A percentile compares a stretch with the other conserved stretches of the same genome.
Conservation (phyloP, 2,797 vertebrate species). For the Peromyscus eremicus region DNA sequence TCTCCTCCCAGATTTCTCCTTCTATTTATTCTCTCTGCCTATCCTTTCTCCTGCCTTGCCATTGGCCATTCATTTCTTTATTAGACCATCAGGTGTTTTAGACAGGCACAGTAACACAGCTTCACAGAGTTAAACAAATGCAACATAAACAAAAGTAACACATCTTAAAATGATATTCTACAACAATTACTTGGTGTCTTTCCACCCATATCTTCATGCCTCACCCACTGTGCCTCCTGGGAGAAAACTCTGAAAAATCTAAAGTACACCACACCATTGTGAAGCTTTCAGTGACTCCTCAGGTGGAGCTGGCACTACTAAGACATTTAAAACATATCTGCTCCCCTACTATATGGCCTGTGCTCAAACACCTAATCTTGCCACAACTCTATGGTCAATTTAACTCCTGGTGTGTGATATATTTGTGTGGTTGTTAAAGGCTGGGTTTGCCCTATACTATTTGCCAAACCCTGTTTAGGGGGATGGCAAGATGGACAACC, state of each 20-base stretch:
- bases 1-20: no score
- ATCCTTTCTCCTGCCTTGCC: no score
- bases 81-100: no score
- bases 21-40: no score
- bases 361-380: neutral
- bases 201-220: neutral
- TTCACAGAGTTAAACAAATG: no score
- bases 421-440: constrained; percentile 33
- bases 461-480: constrained; percentile 5
- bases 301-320: neutral
- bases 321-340: neutral
- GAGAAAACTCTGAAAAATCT: neutral
- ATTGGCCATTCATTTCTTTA: no score
- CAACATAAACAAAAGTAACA: no score
- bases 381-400: neutral
- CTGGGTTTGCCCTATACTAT: neutral
- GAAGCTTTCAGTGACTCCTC: neutral
- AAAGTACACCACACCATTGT: neutral
- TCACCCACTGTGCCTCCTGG: neutral
- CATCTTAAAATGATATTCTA: no score
- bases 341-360: neutral
- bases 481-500: neutral
- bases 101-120: no score
- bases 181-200: neutral
- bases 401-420: neutral